Base-by-base conservation (phyloP, 2,888 invertebrate genomes). In the Erebia palarica region DNA sequence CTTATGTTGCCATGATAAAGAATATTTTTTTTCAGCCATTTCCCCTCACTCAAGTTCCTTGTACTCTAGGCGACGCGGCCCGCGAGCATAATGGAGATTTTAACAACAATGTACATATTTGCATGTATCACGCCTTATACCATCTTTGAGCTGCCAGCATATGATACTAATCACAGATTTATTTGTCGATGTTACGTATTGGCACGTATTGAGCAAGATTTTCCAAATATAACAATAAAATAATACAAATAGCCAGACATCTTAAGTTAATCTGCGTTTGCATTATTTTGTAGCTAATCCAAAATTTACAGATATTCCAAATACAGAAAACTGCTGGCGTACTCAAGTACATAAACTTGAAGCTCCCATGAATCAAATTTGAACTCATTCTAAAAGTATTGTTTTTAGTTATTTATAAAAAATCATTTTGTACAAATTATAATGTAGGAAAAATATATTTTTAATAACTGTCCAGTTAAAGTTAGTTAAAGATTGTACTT, bases 191-290 rank as follows among this genome's bases (percentile, higher is more conserved):
- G 51, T 68, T 60, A 71, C 55, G 21, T 27, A 59, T 71, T 72
- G 69, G 69, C 72, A 72, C 69, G 53, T 64, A 9, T 72, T 72
- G 72, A 72, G 72, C 72, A 69, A 72, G 36, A 64, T 58, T 51
- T 21, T 55, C 18, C 14, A 61, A 18, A 18, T 61, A 18, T 13
- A 11, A 18, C 11, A 47, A 11, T 61, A 16, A 7, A 42, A n/a
- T n/a, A 60, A 1, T 44, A 1, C 4, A 44, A 16, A 18, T 53
- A 3, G 16, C 53, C 16, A 13, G 18, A 8, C 10, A 13, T 57
- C 11, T 21, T 16, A 21, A 10, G 10, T 10, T 10, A 55, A 16
- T 3, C 3, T 13, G 21, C 4, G 14, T 60, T 11, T 3, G 11
- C 16, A 60, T 44, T 1, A 42, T 60, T 60, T 60, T 9, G 36